Evolutionary conservation across 2,888 invertebrate species (phyloP).

Genomic region (Chironomus riparius): DNA sequence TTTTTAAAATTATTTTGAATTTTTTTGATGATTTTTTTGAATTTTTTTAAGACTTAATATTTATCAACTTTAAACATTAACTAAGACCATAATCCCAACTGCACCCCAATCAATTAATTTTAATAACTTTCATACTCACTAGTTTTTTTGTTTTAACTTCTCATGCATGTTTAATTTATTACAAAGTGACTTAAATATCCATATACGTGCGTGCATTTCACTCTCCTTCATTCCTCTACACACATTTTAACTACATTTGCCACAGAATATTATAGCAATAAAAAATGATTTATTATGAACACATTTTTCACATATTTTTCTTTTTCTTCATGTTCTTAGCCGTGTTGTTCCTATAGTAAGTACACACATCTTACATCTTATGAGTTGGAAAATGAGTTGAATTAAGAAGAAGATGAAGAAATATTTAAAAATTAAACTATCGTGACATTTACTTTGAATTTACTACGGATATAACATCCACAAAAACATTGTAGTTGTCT

Average conservation of each 20-base stretch:
- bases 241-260: background rate
- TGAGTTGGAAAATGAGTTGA: slow-evolving; percentile 3
- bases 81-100: no score
- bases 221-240: no score
- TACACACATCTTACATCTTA: background rate
- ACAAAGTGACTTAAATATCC: background rate
- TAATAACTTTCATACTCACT: no score
- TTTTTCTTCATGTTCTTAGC: background rate
- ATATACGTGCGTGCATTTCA: background rate
- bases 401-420: slow-evolving; percentile 8
- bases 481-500: background rate
- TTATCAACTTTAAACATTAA: no score
- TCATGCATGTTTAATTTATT: background rate
- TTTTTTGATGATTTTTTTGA: no score
- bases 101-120: no score
- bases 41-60: no score
- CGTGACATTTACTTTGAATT: slow-evolving; percentile 3
- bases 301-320: background rate
- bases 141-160: background rate
- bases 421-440: slow-evolving; percentile 19
- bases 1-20: no score
- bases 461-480: background rate
- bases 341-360: background rate
- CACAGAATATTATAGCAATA: slow-evolving; percentile 18
- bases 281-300: slow-evolving; percentile 22